Conservation (phyloP, 2,888 invertebrate genomes). For the Melikaiella ostensackeni region DNA sequence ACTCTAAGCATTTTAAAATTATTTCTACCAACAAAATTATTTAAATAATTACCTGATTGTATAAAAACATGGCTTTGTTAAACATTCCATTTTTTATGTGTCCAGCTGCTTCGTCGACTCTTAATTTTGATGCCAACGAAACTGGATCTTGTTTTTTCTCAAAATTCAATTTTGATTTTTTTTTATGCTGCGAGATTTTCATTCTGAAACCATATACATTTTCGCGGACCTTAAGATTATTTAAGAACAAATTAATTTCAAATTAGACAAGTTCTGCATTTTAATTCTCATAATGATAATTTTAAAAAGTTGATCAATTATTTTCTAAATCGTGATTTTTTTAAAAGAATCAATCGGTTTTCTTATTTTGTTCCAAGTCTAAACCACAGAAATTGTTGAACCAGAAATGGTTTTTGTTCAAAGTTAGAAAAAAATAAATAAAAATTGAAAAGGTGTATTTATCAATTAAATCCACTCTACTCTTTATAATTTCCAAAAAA, state of each 20-base stretch:
- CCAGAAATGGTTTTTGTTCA: no score
- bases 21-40: not conserved
- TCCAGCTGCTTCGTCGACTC: constrained; percentile 87
- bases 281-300: no score
- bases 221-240: not conserved
- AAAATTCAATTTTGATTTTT: constrained; percentile 33
- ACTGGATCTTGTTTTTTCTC: constrained; percentile 35
- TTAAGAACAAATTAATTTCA: not conserved
- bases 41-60: constrained; percentile 82
- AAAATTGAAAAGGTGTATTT: no score
- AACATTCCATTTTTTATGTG: constrained; percentile 88
- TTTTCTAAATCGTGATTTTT: no score
- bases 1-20: not conserved
- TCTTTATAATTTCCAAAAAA: no score
- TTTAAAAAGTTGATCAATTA: no score
- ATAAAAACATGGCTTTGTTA: constrained; percentile 84
- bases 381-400: no score
- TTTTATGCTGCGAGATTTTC: constrained; percentile 1
- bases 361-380: no score
- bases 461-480: no score
- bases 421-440: no score
- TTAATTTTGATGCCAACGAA: constrained; percentile 80
- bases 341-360: no score
- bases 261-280: no score
- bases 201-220: not conserved